Evolutionary conservation across 2,888 invertebrate genomes (phyloP).

Genomic region (Epinotia brunnichana): DNA sequence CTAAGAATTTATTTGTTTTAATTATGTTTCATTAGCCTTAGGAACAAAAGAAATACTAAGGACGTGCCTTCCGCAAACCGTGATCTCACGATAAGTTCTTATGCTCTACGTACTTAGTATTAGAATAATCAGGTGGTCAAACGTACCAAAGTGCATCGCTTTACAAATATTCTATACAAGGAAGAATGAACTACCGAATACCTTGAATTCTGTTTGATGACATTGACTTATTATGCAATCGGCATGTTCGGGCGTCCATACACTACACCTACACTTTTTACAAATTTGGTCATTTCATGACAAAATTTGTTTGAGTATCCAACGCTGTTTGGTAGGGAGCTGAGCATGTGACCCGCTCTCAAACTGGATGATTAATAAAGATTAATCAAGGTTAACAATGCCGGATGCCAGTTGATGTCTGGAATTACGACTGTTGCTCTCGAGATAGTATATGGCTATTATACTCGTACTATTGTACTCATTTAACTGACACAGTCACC

Average conservation of each 20-base stretch:
- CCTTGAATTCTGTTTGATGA: conserved; percentile 32
- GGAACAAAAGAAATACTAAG: not conserved
- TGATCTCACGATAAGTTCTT: not conserved
- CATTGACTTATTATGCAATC: conserved; percentile 43
- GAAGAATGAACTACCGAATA: conserved; percentile 22
- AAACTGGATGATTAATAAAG: conserved; percentile 25
- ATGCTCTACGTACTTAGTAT: not conserved
- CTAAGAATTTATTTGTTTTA: not conserved
- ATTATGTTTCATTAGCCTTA: not conserved
- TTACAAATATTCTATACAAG: not conserved
- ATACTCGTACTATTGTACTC: conserved; percentile 8
- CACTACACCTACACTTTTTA: conserved; percentile 23
- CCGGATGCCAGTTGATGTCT: conserved; percentile 15
- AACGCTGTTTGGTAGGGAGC: conserved; percentile 3
- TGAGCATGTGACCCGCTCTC: conserved; percentile 9
- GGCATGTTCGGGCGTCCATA: conserved; percentile 37
- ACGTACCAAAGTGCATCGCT: not conserved
- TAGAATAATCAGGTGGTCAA: too few species aligned
- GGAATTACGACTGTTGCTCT: conserved; percentile 3
- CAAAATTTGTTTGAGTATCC: not conserved
- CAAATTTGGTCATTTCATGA: conserved; percentile 26
- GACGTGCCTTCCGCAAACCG: not conserved
- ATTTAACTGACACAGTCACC: not conserved
- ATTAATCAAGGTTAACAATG: conserved; percentile 38
- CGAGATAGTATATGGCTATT: conserved; percentile 24